Percentiles rank a stretch among this genome's conserved stretches.
These are phyloP conservation scores for Allacma fusca DNA, from an alignment of 2,888 invertebrate species.

Conservation along the genomic window DNA sequence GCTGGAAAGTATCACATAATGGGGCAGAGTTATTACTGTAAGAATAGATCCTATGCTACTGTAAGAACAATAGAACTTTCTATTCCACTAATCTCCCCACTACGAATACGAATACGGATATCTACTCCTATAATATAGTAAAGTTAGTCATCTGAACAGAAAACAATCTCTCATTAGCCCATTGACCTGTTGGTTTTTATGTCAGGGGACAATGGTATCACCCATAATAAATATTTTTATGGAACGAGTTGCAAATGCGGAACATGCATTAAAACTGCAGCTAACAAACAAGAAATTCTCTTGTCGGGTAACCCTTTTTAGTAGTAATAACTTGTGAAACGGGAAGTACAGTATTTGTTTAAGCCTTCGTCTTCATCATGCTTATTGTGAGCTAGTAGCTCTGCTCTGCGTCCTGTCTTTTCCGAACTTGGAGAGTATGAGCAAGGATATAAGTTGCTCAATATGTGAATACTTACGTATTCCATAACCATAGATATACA, in stretches of 20 bases:
- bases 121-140: no score
- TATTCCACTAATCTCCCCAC: neutral
- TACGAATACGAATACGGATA: neutral
- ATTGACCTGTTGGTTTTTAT: slow-evolving; percentile 9
- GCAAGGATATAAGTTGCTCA: no score
- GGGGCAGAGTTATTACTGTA: no score
- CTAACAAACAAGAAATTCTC: neutral
- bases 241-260: neutral
- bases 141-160: neutral
- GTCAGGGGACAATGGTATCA: neutral
- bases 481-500: no score
- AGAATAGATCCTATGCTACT: no score
- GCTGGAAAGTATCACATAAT: no score
- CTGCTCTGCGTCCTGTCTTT: no score
- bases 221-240: slow-evolving; percentile 5
- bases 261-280: neutral
- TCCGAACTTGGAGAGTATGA: no score
- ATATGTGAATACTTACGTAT: no score
- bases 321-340: neutral
- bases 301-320: neutral
- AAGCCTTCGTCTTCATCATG: neutral
- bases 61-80: neutral
- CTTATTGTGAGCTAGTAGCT: neutral
- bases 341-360: slow-evolving; percentile 2
- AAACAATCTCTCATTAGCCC: slow-evolving; percentile 20